phyloP scores from a whole-genome alignment of 2,113 vertebrate species.

The Entosphenus tridentatus region DNA sequence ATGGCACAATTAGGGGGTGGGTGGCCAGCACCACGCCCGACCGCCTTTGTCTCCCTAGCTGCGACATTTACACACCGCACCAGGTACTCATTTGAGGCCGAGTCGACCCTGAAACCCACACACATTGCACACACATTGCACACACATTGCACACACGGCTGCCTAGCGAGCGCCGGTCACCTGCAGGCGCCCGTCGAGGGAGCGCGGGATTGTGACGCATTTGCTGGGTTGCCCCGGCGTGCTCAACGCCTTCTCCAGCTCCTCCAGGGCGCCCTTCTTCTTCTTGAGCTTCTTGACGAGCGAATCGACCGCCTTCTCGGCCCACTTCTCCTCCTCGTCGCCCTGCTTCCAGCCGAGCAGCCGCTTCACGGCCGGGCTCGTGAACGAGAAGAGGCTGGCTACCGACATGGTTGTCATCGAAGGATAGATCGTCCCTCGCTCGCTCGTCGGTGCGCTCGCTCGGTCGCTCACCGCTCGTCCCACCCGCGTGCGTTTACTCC shows the following conservation, averaged over 20 bases:
- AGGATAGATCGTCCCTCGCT: no score
- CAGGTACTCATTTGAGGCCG: no score
- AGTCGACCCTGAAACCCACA: no score
- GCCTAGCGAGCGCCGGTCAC: not conserved
- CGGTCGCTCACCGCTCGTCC: no score
- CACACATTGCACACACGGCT: no score
- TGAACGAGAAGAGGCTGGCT: slow-evolving; percentile 93
- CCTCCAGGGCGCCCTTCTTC: slow-evolving; percentile 97
- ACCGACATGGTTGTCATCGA: slow-evolving; percentile 44
- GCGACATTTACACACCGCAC: no score
- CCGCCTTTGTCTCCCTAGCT: no score
- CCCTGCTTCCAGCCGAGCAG: slow-evolving; percentile 92
- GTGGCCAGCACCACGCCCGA: no score
- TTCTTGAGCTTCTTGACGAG: slow-evolving; percentile 93
- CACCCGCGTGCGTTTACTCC: no score
- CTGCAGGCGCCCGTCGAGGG: slow-evolving; percentile 68
- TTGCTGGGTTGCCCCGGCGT: slow-evolving; percentile 76
- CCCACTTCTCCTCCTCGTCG: slow-evolving; percentile 94
- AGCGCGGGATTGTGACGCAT: slow-evolving; percentile 87
- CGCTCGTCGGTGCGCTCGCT: no score
- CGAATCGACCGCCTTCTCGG: slow-evolving; percentile 81
- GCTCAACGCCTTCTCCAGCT: slow-evolving; percentile 71
- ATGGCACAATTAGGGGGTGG: no score
- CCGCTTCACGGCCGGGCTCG: slow-evolving; percentile 80
- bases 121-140: no score